Evolutionary conservation across 2,113 vertebrate species (phyloP), one percentile per base, ranked within the genome.

Genomic region (Phalacrocorax pelagicus): DNA sequence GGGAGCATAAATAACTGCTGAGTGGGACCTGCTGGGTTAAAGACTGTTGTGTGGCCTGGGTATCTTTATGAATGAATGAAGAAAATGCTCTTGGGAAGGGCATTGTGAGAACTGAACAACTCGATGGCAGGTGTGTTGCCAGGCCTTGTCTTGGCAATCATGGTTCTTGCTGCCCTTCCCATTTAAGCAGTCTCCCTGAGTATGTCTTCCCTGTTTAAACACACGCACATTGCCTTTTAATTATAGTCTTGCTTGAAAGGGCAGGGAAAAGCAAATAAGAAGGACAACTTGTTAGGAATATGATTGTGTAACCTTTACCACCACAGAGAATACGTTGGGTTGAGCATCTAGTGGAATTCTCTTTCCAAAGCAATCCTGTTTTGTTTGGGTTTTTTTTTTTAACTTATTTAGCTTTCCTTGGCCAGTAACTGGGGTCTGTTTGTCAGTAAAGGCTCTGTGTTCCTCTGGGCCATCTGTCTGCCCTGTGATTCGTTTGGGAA

Each of bases 141-240:
- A 36, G n/a, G 38, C 55, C 10, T 20, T 20, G 27, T 36, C 21
- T 65, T 5, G 5, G 26, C 0, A 2, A 86, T 65, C 29, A 1
- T 4, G 16, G 32, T 26, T 86, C 47, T 42, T 54, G 34, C 54
- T 20, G 34, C 63, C n/a, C 1, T 58, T 32, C 17, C 16, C 10
- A 1, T 15, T 32, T n/a, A 51, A 67, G 36, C 34, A 62, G 66
- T 12, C 11, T 55, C 30, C 10, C 2, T 17, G 70, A n/a, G 36
- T 11, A 2, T 5, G 11, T 40, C 30, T n/a, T 54, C 15, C 21
- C 26, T 12, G 1, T 9, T 36, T 62, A 57, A 84, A 71, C 40
- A 65, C 38, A 15, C 1, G 0, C 5, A 1, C 0, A 0, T 21
- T 87, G 51, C 11, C 13, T 78, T 52, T n/a, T 71, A 12, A 13